phyloP scores from a whole-genome alignment of 2,888 invertebrate species.

The Oscheius sp. region DNA sequence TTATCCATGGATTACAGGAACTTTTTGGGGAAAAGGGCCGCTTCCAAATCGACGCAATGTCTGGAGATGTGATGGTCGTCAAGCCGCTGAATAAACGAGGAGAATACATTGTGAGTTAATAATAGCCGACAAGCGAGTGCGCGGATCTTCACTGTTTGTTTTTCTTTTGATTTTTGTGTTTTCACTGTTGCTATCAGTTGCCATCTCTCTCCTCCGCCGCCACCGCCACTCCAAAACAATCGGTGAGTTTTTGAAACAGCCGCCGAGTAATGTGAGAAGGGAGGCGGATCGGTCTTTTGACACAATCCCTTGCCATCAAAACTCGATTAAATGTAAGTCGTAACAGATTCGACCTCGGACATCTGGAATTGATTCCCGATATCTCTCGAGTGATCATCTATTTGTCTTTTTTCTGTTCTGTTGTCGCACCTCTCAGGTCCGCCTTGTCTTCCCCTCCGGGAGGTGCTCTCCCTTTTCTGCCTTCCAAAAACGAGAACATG shows the following conservation, averaged over 20 bases:
- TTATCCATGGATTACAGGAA: slow-evolving; percentile 35
- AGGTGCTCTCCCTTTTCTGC: background rate
- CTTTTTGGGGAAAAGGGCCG: slow-evolving; percentile 39
- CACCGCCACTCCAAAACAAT: no score
- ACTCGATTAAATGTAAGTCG: no score
- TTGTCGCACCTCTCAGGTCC: background rate
- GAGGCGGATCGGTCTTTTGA: no score
- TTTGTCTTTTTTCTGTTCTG: slow-evolving; percentile 11
- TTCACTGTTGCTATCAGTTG: background rate
- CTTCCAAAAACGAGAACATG: slow-evolving; percentile 6
- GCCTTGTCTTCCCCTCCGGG: slow-evolving; percentile 1
- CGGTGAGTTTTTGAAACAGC: no score
- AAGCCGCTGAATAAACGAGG: slow-evolving; percentile 46
- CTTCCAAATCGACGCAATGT: slow-evolving; percentile 56
- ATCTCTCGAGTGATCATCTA: background rate
- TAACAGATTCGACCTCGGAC: background rate
- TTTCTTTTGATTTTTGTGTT: slow-evolving; percentile 5
- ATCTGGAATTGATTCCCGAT: background rate
- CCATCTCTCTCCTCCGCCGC: background rate
- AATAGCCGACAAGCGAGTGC: no score
- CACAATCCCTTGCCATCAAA: no score
- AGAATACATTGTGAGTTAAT: slow-evolving; percentile 51
- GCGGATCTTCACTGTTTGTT: background rate
- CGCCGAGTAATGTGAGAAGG: no score
- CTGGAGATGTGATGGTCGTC: slow-evolving; percentile 57